Evolutionary conservation across 2,113 vertebrate genomes (phyloP).

Genomic region (Hymenochirus boettgeri): DNA sequence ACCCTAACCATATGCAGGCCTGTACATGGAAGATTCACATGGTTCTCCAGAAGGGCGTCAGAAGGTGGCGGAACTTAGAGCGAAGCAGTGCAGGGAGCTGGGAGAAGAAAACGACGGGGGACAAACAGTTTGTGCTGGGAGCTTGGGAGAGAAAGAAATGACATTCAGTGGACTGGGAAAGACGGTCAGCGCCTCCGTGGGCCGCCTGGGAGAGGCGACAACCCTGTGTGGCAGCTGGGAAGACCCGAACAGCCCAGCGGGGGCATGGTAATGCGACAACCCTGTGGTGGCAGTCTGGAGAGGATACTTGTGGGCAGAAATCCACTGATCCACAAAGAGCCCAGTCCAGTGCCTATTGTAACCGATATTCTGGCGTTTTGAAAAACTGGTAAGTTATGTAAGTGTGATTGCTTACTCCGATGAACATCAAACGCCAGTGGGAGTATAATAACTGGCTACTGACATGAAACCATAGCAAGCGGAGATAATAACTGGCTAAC

Average conservation of each 20-base stretch:
- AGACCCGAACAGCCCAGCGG: no score
- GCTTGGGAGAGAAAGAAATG: constrained; percentile 57
- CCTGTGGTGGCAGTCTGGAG: constrained; percentile 79
- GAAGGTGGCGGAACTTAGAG: constrained; percentile 54
- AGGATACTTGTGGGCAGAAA: constrained; percentile 68
- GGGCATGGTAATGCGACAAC: no score
- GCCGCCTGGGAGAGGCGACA: constrained; percentile 68
- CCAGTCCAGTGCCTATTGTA: constrained; percentile 87
- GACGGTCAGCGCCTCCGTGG: constrained; percentile 62
- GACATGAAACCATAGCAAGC: no score
- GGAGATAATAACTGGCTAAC: no score
- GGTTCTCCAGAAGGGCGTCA: constrained; percentile 65
- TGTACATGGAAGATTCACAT: constrained; percentile 84
- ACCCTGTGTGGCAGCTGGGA: constrained; percentile 64
- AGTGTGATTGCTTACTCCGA: no score
- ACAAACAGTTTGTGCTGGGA: constrained; percentile 50
- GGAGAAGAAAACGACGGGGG: constrained; percentile 59
- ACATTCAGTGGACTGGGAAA: constrained; percentile 64
- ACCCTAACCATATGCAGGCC: constrained; percentile 89
- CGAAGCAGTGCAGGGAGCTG: constrained; percentile 63
- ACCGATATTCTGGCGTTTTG: constrained; percentile 88
- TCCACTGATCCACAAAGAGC: constrained; percentile 79
- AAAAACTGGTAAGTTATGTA: constrained; percentile 84
- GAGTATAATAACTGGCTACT: no score
- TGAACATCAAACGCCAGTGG: no score